These are phyloP conservation scores for Phortica magna DNA, from an alignment of 2,888 invertebrate species.

Conservation along the genomic window DNA sequence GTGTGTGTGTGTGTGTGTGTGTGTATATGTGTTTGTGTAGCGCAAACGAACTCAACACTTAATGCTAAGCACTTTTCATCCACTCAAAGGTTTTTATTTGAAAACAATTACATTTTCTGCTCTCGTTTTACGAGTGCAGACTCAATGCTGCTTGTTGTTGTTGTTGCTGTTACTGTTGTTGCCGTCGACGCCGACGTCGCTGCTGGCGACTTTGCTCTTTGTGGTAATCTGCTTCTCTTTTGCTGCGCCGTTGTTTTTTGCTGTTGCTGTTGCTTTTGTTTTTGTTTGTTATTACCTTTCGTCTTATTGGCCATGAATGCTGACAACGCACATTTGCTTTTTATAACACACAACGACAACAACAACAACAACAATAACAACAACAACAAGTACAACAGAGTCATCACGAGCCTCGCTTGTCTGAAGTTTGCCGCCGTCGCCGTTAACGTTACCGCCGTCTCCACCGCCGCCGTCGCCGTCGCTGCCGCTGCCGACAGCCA, in stretches of 20 bases:
- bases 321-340: not conserved
- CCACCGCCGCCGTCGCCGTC: no score
- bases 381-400: not conserved
- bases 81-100: constrained; percentile 51
- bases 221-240: constrained; percentile 17
- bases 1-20: not conserved
- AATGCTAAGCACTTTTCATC: constrained; percentile 27
- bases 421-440: no score
- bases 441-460: no score
- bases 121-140: constrained; percentile 24
- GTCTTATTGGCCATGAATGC: not conserved
- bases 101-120: constrained; percentile 64
- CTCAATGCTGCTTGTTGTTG: not conserved
- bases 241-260: constrained; percentile 28
- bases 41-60: constrained; percentile 11
- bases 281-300: constrained; percentile 27
- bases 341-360: not conserved
- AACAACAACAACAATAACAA: not conserved
- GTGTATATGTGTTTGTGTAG: constrained; percentile 3
- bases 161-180: constrained; percentile 19
- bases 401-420: no score
- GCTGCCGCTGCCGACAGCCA: not conserved
- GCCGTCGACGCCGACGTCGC: constrained; percentile 14
- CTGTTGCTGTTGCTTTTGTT: constrained; percentile 30
- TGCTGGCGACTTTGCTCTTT: not conserved